Evolutionary conservation across 2,113 vertebrate species (phyloP), one percentile per base, ranked within the genome.

Genomic region (Trinectes maculatus): DNA sequence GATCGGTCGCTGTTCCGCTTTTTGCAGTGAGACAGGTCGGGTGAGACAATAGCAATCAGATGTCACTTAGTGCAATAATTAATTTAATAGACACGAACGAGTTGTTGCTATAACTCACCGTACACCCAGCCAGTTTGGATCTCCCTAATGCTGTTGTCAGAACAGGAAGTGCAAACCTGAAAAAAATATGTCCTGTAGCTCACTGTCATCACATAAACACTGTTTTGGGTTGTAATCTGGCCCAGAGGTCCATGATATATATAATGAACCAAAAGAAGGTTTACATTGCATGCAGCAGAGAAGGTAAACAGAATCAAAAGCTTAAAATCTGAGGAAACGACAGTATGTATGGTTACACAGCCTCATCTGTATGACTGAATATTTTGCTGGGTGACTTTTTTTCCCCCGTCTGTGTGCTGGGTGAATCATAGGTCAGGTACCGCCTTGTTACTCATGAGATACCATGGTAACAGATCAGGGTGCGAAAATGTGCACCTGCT

Each of bases 391-490:
- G 40, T 71, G 59, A 61, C 64, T 76, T 76, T 78, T 39, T 64
- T 26, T 26, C n/a, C n/a, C n/a, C n/a, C n/a, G n/a, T 36, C 52
- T 43, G 26, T 81, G 44, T 80, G 34, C 42, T 9, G 26, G 68
- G 48, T 85, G 84, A 89, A 56, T 84, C 85, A 89, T 48, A 40
- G 52, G 70, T 79, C 71, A 77, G 63, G 54, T 81, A 49, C 61
- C 42, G 70, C 25, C 48, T 70, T n/a, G 70, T 82, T 87, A 75
- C 59, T 85, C 64, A 52, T 54, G 47, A 60, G 80, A 42, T 52
- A 49, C 81, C 85, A 89, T 87, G 82, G 85, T 69, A 87, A 90
- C 84, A 24, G 67, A 57, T 47, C 49, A 65, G 18, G 62, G 79
- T 40, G 75, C 74, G 73, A 80, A 83, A 83, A 83, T 72, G 70